Percentiles rank a stretch among this genome's conserved stretches.
Evolutionary conservation across 2,888 invertebrate genomes (phyloP).

Genomic region (Pandemis cinnamomeana): DNA sequence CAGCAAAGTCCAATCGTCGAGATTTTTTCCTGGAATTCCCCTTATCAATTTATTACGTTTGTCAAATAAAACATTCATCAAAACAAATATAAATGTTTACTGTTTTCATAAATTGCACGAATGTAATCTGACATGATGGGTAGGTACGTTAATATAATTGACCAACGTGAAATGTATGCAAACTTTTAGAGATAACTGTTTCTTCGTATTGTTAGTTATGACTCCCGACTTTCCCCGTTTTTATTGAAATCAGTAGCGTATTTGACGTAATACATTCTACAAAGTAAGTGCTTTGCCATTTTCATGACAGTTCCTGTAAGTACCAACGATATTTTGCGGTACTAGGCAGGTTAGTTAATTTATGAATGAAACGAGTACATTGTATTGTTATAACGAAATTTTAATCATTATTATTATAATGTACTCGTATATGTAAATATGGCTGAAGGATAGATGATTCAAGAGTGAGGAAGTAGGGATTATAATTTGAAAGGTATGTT

Average conservation of each 20-base stretch:
- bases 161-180: neutral
- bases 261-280: too few relatives aligned
- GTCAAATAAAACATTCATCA: neutral
- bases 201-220: neutral
- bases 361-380: too few relatives aligned
- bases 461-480: conserved; percentile 8
- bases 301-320: too few relatives aligned
- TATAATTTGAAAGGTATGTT: conserved; percentile 19
- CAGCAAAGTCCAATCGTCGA: neutral
- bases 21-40: neutral
- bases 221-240: neutral
- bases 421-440: too few relatives aligned
- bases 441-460: neutral
- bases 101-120: neutral
- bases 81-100: neutral
- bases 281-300: too few relatives aligned
- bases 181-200: neutral
- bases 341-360: too few relatives aligned
- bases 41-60: conserved; percentile 7
- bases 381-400: too few relatives aligned
- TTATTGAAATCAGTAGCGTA: too few relatives aligned
- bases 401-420: too few relatives aligned
- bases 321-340: too few relatives aligned
- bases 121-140: neutral
- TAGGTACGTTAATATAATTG: neutral